Percentiles rank a stretch among this genome's conserved stretches.
These are phyloP conservation scores for Cirrhinus mrigala DNA, from an alignment of 2,797 vertebrate species.

Conservation along the genomic window DNA sequence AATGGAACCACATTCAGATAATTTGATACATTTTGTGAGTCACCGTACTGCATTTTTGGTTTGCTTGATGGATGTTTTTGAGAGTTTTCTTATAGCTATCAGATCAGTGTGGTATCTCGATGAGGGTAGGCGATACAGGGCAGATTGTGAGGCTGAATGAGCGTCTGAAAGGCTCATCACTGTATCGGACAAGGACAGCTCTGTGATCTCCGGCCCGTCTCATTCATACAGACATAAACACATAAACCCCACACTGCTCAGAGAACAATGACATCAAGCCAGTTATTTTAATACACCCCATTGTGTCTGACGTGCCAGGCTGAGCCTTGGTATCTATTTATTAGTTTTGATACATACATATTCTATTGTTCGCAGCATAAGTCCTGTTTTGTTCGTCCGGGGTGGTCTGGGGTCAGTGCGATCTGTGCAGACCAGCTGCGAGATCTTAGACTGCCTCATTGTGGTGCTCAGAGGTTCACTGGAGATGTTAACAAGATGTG, in stretches of 20 bases:
- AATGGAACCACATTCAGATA: not conserved
- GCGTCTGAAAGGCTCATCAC: constrained; percentile 44
- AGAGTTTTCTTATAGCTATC: not conserved
- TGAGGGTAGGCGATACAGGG: constrained; percentile 10
- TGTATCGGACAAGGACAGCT: constrained; percentile 63
- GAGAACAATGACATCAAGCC: constrained; percentile 67
- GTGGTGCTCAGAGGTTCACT: constrained; percentile 68
- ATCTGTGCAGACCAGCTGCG: constrained; percentile 74
- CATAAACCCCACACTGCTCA: constrained; percentile 58
- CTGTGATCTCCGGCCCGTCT: constrained; percentile 60
- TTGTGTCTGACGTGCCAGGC: constrained; percentile 65
- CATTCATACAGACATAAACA: constrained; percentile 63
- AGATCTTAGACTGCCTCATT: constrained; percentile 63
- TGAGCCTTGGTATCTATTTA: constrained; percentile 65
- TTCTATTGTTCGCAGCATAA: constrained; percentile 64
- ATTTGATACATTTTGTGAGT: not conserved
- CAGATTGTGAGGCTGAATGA: constrained; percentile 29
- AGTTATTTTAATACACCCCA: constrained; percentile 63
- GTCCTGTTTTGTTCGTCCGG: constrained; percentile 69
- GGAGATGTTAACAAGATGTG: constrained; percentile 82
- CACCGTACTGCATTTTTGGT: not conserved
- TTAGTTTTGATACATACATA: constrained; percentile 68
- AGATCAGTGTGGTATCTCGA: constrained; percentile 12
- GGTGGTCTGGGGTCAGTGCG: constrained; percentile 68
- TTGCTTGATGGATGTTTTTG: not conserved